Base-by-base conservation (phyloP, 2,113 vertebrate genomes). In the Corydoras sp. region DNA sequence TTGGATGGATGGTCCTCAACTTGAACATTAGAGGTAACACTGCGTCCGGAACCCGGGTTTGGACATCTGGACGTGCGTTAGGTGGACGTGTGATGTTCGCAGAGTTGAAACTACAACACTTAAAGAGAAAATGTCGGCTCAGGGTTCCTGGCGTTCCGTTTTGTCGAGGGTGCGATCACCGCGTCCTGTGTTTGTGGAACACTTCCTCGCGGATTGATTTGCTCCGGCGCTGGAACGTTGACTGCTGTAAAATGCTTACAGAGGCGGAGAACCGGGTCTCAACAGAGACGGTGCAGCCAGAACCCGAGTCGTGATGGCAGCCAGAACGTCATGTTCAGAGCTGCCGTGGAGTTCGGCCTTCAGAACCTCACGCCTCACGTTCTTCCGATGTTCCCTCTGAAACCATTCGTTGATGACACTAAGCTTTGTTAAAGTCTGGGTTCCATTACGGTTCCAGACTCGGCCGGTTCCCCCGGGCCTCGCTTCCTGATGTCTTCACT, bases 311-410 rank as follows among this genome's bases (percentile, higher is more conserved):
- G 58, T 29, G 68, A 67, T 58, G 73, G 32, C 15, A 67, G 50
- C 68, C 43, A 24, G 65, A 65, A 68, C 58, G 49, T 72, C 49
- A 56, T 69, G 14, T 60, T 30, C 65, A 79, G 65, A 35, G 13
- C 69, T 31, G 54, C 64, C 59, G 54, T 10, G 30, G 63, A 71
- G 30, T 78, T 74, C 59, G 71, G 76, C 50, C 15, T 71, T 61
- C 48, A 56, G 71, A 65, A 63, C 31, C 53, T 43, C 43, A 74
- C 58, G 61, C 43, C 63, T 78, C 59, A 68, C 53, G 59, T 58
- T 60, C 68, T 71, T 75, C 58, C 62, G 13, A 60, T 74, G 75
- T 84, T 68, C 72, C 81, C 66, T 31, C 54, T 11, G 76, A 72
- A 56, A 32, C 62, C 65, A 61, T 61, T 72, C 67, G 60, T 75